These are phyloP conservation scores for Eospalax fontanierii DNA, from an alignment of 2,797 vertebrate species.

Conservation along the genomic window DNA sequence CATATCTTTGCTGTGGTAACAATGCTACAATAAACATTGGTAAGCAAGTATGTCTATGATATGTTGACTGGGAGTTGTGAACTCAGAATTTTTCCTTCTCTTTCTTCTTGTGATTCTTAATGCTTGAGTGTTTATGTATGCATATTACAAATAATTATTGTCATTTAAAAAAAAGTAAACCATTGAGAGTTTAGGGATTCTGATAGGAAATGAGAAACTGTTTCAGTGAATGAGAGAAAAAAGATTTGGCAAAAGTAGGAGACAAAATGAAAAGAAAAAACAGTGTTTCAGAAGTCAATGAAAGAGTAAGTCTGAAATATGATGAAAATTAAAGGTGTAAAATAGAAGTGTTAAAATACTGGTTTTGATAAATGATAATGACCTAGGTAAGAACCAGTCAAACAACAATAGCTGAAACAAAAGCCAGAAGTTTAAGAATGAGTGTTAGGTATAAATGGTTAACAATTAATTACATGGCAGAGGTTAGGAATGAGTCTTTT, in stretches of 20 bases:
- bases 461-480: neutral
- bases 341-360: slow-evolving; percentile 30
- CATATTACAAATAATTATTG: neutral
- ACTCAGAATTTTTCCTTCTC: neutral
- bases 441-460: slow-evolving; percentile 25
- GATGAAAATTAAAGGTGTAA: slow-evolving; percentile 46
- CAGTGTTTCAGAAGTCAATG: neutral
- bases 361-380: slow-evolving; percentile 11
- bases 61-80: neutral
- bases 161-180: neutral
- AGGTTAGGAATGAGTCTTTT: slow-evolving; percentile 1
- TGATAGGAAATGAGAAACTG: slow-evolving; percentile 24
- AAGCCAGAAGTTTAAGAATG: neutral
- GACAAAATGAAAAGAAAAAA: slow-evolving; percentile 17
- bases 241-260: slow-evolving; percentile 13
- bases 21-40: neutral
- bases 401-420: slow-evolving; percentile 2
- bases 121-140: neutral
- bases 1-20: neutral
- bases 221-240: slow-evolving; percentile 16
- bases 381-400: neutral
- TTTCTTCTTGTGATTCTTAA: slow-evolving; percentile 37
- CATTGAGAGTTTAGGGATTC: neutral
- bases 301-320: slow-evolving; percentile 15
- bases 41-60: neutral